phyloP scores from a whole-genome alignment of 2,888 invertebrate species.

The Drosophila atripex region DNA sequence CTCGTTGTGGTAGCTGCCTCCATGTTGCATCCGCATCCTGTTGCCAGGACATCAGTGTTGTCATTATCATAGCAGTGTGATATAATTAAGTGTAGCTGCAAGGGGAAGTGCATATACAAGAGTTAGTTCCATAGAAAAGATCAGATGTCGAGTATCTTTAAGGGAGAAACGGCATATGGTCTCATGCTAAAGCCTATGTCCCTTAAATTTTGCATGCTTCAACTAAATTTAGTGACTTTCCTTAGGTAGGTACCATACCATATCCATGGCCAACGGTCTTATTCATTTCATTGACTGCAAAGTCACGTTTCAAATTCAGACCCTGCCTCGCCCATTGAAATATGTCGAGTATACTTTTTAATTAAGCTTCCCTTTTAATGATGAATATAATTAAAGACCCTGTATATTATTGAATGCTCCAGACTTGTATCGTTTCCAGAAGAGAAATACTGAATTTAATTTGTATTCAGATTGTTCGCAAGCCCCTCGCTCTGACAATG shows the following conservation, averaged over 20 bases:
- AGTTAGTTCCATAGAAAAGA: not conserved
- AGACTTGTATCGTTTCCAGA: conserved; percentile 11
- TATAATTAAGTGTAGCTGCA: conserved; percentile 27
- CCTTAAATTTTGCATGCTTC: not conserved
- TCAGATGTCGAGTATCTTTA: not conserved
- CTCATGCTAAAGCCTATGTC: not conserved
- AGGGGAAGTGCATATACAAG: not conserved
- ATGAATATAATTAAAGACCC: conserved; percentile 54
- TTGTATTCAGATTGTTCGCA: not conserved
- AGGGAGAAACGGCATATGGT: not conserved
- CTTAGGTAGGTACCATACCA: not conserved
- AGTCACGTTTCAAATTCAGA: conserved; percentile 32
- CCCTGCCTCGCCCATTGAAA: conserved; percentile 5
- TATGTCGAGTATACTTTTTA: conserved; percentile 43
- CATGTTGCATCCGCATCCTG: conserved; percentile 33
- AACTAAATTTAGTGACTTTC: not conserved
- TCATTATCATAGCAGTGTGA: conserved; percentile 13
- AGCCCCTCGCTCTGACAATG: not conserved
- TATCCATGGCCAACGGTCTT: not conserved
- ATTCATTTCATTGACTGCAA: conserved; percentile 32
- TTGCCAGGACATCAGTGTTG: conserved; percentile 20
- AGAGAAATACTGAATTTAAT: conserved; percentile 41
- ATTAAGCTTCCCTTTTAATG: conserved; percentile 54
- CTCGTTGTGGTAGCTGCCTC: conserved; percentile 22
- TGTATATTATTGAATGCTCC: conserved; percentile 18